Evolutionary conservation across 2,888 invertebrate species (phyloP).

Genomic region (Apocheima hispidaria): DNA sequence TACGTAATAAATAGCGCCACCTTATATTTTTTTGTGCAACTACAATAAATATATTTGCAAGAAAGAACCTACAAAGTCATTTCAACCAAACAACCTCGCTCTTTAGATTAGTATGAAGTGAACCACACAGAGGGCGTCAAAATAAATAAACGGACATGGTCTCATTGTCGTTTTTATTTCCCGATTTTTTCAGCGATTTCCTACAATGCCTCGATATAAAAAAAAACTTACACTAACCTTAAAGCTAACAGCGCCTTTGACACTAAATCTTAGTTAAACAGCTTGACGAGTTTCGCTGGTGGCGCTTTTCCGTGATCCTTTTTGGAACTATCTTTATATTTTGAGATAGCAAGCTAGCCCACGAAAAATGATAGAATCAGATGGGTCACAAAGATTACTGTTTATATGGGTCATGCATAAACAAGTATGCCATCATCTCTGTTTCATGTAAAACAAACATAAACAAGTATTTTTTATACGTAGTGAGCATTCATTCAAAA

Average conservation of each 20-base stretch:
- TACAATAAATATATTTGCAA: neutral
- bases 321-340: neutral
- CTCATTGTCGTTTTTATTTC: slow-evolving; percentile 41
- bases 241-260: slow-evolving; percentile 18
- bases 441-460: too few relatives aligned
- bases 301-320: neutral
- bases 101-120: neutral
- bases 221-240: slow-evolving; percentile 20
- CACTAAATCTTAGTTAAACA: slow-evolving; percentile 1
- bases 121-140: slow-evolving; percentile 35
- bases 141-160: slow-evolving; percentile 27
- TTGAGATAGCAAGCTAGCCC: too few relatives aligned
- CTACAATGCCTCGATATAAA: slow-evolving; percentile 28
- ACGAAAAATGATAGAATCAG: too few relatives aligned
- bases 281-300: neutral
- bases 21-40: slow-evolving; percentile 4
- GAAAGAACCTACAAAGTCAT: neutral
- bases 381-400: too few relatives aligned
- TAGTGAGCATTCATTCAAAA: neutral
- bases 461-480: too few relatives aligned
- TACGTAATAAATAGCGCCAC: slow-evolving; percentile 17
- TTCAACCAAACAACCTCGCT: neutral
- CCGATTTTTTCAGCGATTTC: slow-evolving; percentile 33
- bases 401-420: too few relatives aligned
- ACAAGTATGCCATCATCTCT: too few relatives aligned